Evolutionary conservation across 1,140 invertebrate species (phyloP).

Genomic region (Apis mellifera): DNA sequence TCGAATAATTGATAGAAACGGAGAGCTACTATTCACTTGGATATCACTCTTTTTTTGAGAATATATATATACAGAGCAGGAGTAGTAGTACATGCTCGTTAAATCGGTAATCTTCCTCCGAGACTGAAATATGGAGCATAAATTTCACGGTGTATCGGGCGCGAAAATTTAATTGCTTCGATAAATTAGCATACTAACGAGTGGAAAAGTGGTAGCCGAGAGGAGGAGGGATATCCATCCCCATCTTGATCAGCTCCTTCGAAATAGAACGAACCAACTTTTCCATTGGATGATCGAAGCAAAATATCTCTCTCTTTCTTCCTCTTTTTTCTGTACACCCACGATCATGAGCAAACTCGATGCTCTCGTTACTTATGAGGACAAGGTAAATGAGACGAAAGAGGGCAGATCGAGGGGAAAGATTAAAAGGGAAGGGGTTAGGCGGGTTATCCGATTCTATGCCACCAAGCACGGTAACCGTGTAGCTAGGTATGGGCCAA

Average conservation of each 20-base stretch:
- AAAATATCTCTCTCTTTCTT: constrained; percentile 73
- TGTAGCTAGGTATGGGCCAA: constrained; percentile 30
- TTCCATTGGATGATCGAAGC: constrained; percentile 71
- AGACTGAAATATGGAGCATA: constrained; percentile 75
- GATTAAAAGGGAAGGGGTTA: constrained; percentile 38
- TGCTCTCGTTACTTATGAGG: constrained; percentile 51
- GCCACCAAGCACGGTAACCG: constrained; percentile 44
- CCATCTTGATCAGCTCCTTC: constrained; percentile 40
- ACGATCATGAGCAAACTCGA: constrained; percentile 57
- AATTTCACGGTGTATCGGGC: constrained; percentile 61
- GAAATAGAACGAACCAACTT: constrained; percentile 64
- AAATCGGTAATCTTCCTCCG: constrained; percentile 61
- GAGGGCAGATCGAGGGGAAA: constrained; percentile 24
- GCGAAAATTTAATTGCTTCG: constrained; percentile 73
- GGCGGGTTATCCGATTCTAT: constrained; percentile 68
- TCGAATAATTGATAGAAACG: too few species aligned
- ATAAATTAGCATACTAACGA: constrained; percentile 80
- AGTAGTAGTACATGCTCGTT: constrained; percentile 33
- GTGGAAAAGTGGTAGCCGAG: constrained; percentile 19
- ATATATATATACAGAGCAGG: neutral
- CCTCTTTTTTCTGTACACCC: constrained; percentile 41
- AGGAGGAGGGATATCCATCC: constrained; percentile 35
- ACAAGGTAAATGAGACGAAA: constrained; percentile 39
- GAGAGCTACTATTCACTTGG: too few species aligned
- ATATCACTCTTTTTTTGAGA: too few species aligned